Conservation (phyloP, 2,113 vertebrate species). For the Platichthys flesus region DNA sequence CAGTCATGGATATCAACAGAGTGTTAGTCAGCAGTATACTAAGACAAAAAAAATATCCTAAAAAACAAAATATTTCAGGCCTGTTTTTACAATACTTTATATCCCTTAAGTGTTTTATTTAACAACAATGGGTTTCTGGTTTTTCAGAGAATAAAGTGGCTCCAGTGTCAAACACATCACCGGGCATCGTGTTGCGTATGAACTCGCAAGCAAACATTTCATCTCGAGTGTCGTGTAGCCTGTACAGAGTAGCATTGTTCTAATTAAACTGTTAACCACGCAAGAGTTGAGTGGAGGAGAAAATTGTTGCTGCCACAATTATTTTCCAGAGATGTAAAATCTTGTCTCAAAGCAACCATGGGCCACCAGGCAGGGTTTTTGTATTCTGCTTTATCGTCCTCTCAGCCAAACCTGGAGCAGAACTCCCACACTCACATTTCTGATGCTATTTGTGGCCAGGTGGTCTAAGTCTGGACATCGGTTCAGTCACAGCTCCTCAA, state of each 20-base stretch:
- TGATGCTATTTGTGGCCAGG: neutral
- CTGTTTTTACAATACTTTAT: neutral
- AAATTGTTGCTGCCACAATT: constrained; percentile 1
- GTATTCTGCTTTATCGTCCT: constrained; percentile 4
- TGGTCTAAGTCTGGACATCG: neutral
- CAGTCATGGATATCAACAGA: neutral
- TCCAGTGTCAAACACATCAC: neutral
- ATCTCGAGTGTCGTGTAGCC: neutral
- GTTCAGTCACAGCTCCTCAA: neutral
- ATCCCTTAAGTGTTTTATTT: neutral
- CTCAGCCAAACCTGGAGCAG: neutral
- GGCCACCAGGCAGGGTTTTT: neutral
- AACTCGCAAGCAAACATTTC: neutral
- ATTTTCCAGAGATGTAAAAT: constrained; percentile 16
- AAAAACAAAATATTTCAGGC: constrained; percentile 1
- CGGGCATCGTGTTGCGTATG: neutral
- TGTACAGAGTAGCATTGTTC: neutral
- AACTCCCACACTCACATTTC: neutral
- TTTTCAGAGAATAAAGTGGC: neutral
- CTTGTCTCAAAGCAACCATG: constrained; percentile 2
- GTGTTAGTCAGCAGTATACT: neutral
- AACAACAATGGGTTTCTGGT: neutral
- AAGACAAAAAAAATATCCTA: neutral
- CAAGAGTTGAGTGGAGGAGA: neutral
- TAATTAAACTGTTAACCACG: constrained; percentile 8